phyloP scores from a whole-genome alignment of 1,140 invertebrate genomes.

The Drosophila watanabei region DNA sequence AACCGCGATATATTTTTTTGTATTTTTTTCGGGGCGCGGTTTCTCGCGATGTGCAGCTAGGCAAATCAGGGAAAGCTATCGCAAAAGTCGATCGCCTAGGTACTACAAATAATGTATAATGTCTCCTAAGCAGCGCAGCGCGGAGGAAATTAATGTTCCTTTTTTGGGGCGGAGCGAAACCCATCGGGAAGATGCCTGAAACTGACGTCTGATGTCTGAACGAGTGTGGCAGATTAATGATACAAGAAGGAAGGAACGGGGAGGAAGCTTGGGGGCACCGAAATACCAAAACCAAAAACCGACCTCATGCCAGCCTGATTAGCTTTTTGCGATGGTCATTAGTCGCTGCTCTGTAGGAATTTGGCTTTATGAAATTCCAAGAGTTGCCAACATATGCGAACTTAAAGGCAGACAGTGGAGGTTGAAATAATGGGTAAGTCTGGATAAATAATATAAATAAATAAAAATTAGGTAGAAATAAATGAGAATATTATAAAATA shows the following conservation, averaged over 20 bases:
- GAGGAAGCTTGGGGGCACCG: no score
- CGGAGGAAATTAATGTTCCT: conserved; percentile 82
- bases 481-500: background rate
- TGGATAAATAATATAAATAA: background rate
- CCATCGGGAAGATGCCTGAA: conserved; percentile 54
- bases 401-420: background rate
- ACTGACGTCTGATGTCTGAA: conserved; percentile 65
- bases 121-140: conserved; percentile 45
- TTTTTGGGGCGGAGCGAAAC: conserved; percentile 56
- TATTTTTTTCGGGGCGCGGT: conserved; percentile 15
- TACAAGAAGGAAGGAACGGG: conserved; percentile 14
- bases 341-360: conserved; percentile 75
- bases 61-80: conserved; percentile 72
- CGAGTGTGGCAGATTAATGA: conserved; percentile 81
- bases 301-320: conserved; percentile 57
- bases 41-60: conserved; percentile 22
- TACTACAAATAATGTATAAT: conserved; percentile 61
- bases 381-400: conserved; percentile 13
- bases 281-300: conserved; percentile 12
- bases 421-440: background rate
- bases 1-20: background rate
- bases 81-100: conserved; percentile 50
- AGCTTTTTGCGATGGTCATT: conserved; percentile 77
- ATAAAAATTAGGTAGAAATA: background rate
- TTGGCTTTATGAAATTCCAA: conserved; percentile 61